Percentiles rank a stretch among this genome's conserved stretches.
Conservation (phyloP, 2,888 invertebrate species). For the Ormia ochracea region DNA sequence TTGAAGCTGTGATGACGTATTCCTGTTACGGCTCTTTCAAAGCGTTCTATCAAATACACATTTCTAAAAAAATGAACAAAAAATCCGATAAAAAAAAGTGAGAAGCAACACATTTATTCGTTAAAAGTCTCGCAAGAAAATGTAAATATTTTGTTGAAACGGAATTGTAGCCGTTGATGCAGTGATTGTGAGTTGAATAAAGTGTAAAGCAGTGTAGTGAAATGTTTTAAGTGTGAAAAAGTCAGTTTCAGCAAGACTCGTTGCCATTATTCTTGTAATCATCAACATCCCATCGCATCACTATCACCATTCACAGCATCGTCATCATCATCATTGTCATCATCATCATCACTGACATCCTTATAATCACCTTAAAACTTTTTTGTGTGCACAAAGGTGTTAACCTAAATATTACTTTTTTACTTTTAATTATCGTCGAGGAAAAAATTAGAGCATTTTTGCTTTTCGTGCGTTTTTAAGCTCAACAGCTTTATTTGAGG, state of each 20-base stretch:
- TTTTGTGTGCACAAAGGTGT: slow-evolving; percentile 53
- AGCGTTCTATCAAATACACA: slow-evolving; percentile 37
- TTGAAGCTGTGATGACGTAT: slow-evolving; percentile 62
- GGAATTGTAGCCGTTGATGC: background rate
- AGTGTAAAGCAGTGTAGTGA: slow-evolving; percentile 18
- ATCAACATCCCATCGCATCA: background rate
- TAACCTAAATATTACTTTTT: slow-evolving; percentile 56
- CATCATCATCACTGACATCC: background rate
- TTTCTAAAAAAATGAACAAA: slow-evolving; percentile 13
- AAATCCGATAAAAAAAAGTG: background rate
- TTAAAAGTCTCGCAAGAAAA: slow-evolving; percentile 7
- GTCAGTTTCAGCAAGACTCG: slow-evolving; percentile 13
- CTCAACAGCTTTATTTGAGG: background rate
- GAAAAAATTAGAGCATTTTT: slow-evolving; percentile 11
- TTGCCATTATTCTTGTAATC: slow-evolving; percentile 8
- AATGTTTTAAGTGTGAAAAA: slow-evolving; percentile 6
- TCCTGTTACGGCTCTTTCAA: slow-evolving; percentile 56
- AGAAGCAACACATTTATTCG: slow-evolving; percentile 29
- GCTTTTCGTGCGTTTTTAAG: background rate
- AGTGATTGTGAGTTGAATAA: background rate
- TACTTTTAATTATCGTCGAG: slow-evolving; percentile 31
- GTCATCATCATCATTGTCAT: background rate
- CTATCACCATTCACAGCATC: background rate
- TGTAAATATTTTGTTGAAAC: slow-evolving; percentile 30
- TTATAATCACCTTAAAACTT: slow-evolving; percentile 6